phyloP scores from a whole-genome alignment of 2,797 vertebrate genomes.

The Galagoides demidoff region DNA sequence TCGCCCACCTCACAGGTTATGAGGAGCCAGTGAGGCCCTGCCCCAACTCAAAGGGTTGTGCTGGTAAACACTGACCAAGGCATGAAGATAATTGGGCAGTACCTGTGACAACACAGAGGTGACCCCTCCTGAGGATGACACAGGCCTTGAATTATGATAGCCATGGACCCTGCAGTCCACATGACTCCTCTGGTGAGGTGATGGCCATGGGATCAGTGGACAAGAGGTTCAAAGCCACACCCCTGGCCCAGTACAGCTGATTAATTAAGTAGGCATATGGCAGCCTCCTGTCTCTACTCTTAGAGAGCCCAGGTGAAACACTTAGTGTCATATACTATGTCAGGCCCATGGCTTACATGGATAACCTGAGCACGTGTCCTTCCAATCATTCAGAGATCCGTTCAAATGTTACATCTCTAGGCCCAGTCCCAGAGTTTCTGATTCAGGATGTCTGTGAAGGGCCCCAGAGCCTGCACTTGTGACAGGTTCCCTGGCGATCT shows the following conservation, averaged over 20 bases:
- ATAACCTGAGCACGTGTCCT: too few species aligned
- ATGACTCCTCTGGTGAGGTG: too few species aligned
- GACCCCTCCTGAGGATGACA: background rate
- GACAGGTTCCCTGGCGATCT: background rate
- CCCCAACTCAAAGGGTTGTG: too few species aligned
- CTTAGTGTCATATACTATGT: background rate
- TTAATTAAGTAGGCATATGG: too few species aligned
- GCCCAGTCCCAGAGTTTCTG: background rate
- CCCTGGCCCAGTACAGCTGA: background rate
- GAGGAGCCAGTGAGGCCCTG: fast-evolving
- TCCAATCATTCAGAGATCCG: background rate
- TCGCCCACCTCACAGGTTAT: background rate
- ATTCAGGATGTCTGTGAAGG: background rate
- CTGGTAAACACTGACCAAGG: background rate
- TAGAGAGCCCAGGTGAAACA: fast-evolving
- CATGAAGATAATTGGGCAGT: background rate
- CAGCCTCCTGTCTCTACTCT: background rate
- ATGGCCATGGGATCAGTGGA: background rate
- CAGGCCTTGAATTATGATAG: background rate
- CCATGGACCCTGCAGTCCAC: fast-evolving
- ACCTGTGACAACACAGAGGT: background rate
- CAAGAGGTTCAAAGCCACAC: background rate
- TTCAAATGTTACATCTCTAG: background rate
- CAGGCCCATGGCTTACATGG: too few species aligned
- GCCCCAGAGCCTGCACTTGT: background rate